Conservation (phyloP, 2,797 vertebrate genomes). For the Enteromius afrohamiltoni region DNA sequence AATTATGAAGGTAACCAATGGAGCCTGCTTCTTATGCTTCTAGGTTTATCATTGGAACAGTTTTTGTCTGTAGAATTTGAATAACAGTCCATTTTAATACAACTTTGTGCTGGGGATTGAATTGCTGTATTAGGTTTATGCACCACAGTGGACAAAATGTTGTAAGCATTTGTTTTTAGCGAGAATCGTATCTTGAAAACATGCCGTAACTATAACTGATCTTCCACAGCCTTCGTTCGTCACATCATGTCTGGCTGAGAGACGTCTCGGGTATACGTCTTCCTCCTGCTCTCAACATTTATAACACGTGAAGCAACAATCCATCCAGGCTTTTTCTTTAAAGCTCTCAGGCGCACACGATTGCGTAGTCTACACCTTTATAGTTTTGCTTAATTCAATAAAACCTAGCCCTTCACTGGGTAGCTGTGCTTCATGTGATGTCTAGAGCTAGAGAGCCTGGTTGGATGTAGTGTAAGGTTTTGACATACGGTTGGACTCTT, state of each 20-base stretch:
- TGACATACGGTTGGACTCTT: conserved; percentile 65
- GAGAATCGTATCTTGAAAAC: conserved; percentile 16
- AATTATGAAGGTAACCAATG: conserved; percentile 91
- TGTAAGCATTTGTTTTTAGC: neutral
- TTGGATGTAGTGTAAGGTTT: conserved; percentile 66
- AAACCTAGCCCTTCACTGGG: neutral
- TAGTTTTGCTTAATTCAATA: neutral
- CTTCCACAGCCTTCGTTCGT: conserved; percentile 91
- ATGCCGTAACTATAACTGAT: conserved; percentile 51
- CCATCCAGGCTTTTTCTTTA: conserved; percentile 70
- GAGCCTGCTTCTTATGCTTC: neutral
- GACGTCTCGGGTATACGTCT: conserved; percentile 73
- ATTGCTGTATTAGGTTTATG: neutral
- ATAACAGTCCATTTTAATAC: neutral
- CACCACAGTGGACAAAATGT: no score
- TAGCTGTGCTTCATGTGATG: conserved; percentile 23
- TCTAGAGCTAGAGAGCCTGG: conserved; percentile 69
- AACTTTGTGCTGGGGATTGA: neutral
- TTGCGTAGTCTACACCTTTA: conserved; percentile 29
- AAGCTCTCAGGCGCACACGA: conserved; percentile 43
- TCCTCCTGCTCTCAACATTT: conserved; percentile 70
- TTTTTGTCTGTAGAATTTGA: neutral
- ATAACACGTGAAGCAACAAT: conserved; percentile 66
- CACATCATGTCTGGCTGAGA: conserved; percentile 94
- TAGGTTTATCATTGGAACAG: neutral